Evolutionary conservation across 2,797 vertebrate genomes (phyloP).

Genomic region (Cercopithecus hamlyni): DNA sequence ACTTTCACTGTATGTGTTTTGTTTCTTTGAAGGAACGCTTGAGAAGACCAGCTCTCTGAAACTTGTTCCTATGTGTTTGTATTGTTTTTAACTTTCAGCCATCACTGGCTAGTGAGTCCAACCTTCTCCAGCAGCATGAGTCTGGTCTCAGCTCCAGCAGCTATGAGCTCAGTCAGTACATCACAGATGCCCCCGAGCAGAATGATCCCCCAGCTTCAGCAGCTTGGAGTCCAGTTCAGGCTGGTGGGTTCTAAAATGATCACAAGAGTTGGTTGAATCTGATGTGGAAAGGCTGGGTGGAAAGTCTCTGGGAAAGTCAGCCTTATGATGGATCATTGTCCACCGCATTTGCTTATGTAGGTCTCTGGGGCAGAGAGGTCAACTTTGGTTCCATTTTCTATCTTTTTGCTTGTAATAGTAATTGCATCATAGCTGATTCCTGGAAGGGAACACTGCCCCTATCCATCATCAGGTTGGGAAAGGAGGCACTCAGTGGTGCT

Average conservation of each 20-base stretch:
- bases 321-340: not conserved
- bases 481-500: not conserved
- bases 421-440: not conserved
- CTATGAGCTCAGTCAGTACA: conserved; percentile 94
- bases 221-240: conserved; percentile 75
- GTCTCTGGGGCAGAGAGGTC: not conserved
- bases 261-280: not conserved
- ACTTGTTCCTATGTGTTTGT: not conserved
- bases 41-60: not conserved
- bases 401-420: not conserved
- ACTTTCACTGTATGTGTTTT: not conserved
- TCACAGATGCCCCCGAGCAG: conserved; percentile 81
- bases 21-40: not conserved
- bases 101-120: conserved; percentile 45
- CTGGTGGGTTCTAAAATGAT: conserved; percentile 76
- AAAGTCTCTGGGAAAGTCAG: not conserved
- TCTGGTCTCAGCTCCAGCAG: conserved; percentile 92
- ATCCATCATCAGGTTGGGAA: not conserved
- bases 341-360: not conserved
- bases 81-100: conserved; percentile 18
- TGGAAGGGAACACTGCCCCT: not conserved
- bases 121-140: conserved; percentile 86
- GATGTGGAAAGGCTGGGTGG: not conserved
- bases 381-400: not conserved
- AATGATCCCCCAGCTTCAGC: not conserved